A percentile compares a stretch with the other conserved stretches of the same genome.
These are phyloP conservation scores for Agriopis marginaria DNA, from an alignment of 2,888 invertebrate species.

Conservation along the genomic window DNA sequence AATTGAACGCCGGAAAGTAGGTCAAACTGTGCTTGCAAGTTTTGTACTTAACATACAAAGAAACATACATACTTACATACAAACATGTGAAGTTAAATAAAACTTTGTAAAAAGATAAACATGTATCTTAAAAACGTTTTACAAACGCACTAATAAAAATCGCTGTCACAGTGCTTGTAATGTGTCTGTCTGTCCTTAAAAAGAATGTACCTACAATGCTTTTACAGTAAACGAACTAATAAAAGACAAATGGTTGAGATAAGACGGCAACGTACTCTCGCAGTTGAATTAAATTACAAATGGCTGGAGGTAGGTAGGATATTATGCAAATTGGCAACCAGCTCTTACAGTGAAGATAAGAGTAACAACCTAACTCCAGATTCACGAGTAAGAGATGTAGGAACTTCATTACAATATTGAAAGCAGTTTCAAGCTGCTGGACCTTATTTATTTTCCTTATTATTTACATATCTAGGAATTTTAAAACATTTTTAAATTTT, in stretches of 20 bases:
- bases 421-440: conserved; percentile 2
- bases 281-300: conserved; percentile 69
- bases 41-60: no score
- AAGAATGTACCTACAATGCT: conserved; percentile 26
- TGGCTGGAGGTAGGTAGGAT: conserved; percentile 61
- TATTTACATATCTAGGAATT: not conserved
- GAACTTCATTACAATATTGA: conserved; percentile 32
- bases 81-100: no score
- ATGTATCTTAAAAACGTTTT: not conserved
- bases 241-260: conserved; percentile 45
- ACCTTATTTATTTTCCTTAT: not conserved
- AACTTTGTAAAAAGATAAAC: no score
- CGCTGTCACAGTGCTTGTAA: conserved; percentile 6
- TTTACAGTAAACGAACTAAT: conserved; percentile 52
- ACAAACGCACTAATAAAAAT: conserved; percentile 11
- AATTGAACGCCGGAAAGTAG: no score
- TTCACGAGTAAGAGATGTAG: conserved; percentile 36
- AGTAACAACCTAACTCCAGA: conserved; percentile 49
- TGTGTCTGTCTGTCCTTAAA: conserved; percentile 4
- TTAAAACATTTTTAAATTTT: not conserved
- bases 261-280: conserved; percentile 48
- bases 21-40: no score
- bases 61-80: no score
- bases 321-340: conserved; percentile 63
- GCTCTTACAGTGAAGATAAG: conserved; percentile 52